Percentiles rank a stretch among this genome's conserved stretches.
Conservation (phyloP, 2,113 vertebrate species). For the Forbesichthys papilliferus region DNA sequence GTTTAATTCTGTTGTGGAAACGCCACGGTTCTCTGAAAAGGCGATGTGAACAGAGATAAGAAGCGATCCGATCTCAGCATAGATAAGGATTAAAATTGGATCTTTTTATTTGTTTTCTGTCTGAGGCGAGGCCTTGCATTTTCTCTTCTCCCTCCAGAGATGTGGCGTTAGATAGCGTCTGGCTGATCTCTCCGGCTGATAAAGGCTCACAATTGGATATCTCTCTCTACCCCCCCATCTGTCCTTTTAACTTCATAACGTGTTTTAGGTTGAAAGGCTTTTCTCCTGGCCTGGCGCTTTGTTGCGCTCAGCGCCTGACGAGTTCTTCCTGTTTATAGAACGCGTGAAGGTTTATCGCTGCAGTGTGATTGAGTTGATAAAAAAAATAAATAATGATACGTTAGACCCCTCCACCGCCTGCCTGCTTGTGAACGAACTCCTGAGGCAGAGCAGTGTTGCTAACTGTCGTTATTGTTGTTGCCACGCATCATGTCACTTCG, state of each 20-base stretch:
- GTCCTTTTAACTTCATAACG: conserved; percentile 73
- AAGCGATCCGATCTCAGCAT: conserved; percentile 76
- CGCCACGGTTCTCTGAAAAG: conserved; percentile 77
- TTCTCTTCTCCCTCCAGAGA: conserved; percentile 78
- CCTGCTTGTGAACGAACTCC: background rate
- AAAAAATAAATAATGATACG: conserved; percentile 44
- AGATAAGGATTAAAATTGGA: conserved; percentile 81
- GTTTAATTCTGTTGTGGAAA: conserved; percentile 80
- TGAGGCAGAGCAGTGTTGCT: background rate
- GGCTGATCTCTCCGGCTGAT: conserved; percentile 74
- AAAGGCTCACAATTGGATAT: conserved; percentile 76
- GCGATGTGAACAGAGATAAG: conserved; percentile 79
- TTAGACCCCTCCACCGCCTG: conserved; percentile 24
- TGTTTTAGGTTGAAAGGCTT: conserved; percentile 46
- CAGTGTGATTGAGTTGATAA: conserved; percentile 61
- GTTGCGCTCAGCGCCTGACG: conserved; percentile 57
- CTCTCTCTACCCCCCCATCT: conserved; percentile 60
- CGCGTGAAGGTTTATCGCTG: conserved; percentile 58
- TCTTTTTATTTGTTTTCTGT: conserved; percentile 81
- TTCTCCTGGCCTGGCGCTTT: conserved; percentile 49
- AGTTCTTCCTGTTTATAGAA: conserved; percentile 74
- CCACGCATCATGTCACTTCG: conserved; percentile 59
- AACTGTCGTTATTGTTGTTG: conserved; percentile 15
- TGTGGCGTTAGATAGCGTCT: conserved; percentile 75
- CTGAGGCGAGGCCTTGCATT: conserved; percentile 70